These are phyloP conservation scores for Gyps fulvus DNA, from an alignment of 2,113 vertebrate genomes.

Conservation along the genomic window DNA sequence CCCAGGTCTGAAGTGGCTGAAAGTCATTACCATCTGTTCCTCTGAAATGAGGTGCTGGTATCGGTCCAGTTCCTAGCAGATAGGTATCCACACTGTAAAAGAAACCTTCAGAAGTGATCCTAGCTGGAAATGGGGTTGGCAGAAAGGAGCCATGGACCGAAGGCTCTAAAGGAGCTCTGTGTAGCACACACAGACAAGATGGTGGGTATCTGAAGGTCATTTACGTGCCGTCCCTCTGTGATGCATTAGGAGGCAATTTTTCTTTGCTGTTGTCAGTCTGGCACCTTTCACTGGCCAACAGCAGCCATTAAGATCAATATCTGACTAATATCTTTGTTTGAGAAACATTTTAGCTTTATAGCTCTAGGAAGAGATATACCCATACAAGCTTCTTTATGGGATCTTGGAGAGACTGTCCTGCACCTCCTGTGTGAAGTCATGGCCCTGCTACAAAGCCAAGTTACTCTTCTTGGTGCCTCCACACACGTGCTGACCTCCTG, in stretches of 20 bases:
- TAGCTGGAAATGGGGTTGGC: neutral
- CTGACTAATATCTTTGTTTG: neutral
- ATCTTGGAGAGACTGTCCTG: neutral
- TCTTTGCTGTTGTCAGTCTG: neutral
- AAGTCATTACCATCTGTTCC: constrained; percentile 60
- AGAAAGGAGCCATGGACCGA: neutral
- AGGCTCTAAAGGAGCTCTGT: neutral
- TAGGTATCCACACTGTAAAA: neutral
- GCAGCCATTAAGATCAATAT: neutral
- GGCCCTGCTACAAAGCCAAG: neutral
- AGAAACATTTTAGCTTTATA: neutral
- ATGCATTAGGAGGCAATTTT: neutral
- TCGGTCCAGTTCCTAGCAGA: neutral
- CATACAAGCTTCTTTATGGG: neutral
- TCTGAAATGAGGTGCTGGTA: constrained; percentile 1
- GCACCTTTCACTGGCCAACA: neutral
- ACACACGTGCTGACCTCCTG: neutral
- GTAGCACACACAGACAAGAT: neutral
- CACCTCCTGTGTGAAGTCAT: neutral
- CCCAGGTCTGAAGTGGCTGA: constrained; percentile 24
- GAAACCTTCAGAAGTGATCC: neutral
- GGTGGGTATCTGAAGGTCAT: neutral
- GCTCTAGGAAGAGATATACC: neutral
- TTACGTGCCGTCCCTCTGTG: neutral
- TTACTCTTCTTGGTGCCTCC: neutral